phyloP scores from a whole-genome alignment of 1,140 invertebrate genomes.

The Bombus confusus region DNA sequence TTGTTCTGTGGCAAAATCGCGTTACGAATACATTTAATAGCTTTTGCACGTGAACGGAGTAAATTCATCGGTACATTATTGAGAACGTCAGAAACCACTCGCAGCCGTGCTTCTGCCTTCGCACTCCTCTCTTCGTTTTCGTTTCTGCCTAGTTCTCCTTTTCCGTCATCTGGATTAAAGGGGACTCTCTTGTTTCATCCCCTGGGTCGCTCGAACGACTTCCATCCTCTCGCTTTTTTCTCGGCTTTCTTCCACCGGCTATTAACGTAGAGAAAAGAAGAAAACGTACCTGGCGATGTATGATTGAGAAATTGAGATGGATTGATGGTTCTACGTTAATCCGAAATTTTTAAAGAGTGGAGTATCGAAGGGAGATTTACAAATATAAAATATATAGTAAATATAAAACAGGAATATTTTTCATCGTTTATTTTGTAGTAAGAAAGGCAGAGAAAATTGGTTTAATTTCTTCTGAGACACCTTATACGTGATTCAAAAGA shows the following conservation, averaged over 20 bases:
- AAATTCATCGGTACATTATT: slow-evolving; percentile 62
- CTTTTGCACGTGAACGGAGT: slow-evolving; percentile 62
- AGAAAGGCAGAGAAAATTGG: not conserved
- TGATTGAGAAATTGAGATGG: slow-evolving; percentile 20
- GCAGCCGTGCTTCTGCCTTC: not conserved
- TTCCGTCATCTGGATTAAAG: not conserved
- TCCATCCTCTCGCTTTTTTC: not conserved
- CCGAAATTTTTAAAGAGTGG: not conserved
- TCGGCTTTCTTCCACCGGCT: not conserved
- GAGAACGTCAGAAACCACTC: slow-evolving; percentile 57
- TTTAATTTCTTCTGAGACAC: not conserved
- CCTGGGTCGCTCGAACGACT: not conserved
- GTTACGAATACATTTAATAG: slow-evolving; percentile 51
- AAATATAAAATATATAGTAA: no score
- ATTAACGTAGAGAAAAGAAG: not conserved
- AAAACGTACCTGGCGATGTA: not conserved
- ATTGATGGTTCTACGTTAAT: not conserved
- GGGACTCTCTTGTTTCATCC: not conserved
- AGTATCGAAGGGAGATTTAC: not conserved
- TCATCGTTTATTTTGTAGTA: no score
- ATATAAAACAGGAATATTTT: no score
- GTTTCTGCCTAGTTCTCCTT: not conserved
- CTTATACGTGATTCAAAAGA: not conserved
- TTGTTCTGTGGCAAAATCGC: slow-evolving; percentile 9
- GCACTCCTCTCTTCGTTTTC: not conserved